Evolutionary conservation across 2,113 vertebrate species (phyloP), one percentile per base, ranked within the genome.

Genomic region (Addax nasomaculatus): DNA sequence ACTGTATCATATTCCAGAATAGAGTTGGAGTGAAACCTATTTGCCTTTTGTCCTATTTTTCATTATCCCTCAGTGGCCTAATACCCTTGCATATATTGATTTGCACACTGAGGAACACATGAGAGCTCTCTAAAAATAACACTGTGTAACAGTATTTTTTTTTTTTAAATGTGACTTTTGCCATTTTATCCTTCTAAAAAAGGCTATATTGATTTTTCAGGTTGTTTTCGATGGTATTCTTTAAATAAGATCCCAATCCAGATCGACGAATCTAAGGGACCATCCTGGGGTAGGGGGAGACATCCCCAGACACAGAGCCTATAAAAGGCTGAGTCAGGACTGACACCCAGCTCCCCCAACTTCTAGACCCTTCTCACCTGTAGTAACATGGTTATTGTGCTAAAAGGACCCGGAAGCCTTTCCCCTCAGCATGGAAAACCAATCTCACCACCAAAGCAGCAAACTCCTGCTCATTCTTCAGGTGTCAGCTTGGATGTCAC

Each of bases 11-110:
- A 17, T 15, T 33, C 29, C 80, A 62, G 30, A 53, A 39, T 8
- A 43, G 10, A 21, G 45, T 3, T 29, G 3, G 81, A 39, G 19
- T 13, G 15, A n/a, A 33, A 80, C 12, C 3, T 0, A 39, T 3
- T 10, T 29, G 21, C 27, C 27, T 27, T 47, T 27, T 7, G 15
- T 15, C 84, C 64, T 16, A 5, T 17, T 39, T 36, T 29, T 43
- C 53, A 2, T 17, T 19, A 60, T 2, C 21, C 43, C 9, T 51
- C 1, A 0, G 29, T n/a, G 15, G 17, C 39, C 30, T 36, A 33
- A 33, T 27, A 30, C 29, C 15, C 29, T 51, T 17, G 0, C 12
- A 11, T 5, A 13, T 23, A 79, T 9, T 29, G 7, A 29, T 7
- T 43, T 33, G 45, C n/a, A 27, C 23, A 30, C 30, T 19, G 33